These are phyloP conservation scores for Amblyteles armatorius DNA, from an alignment of 2,888 invertebrate genomes.

Conservation along the genomic window DNA sequence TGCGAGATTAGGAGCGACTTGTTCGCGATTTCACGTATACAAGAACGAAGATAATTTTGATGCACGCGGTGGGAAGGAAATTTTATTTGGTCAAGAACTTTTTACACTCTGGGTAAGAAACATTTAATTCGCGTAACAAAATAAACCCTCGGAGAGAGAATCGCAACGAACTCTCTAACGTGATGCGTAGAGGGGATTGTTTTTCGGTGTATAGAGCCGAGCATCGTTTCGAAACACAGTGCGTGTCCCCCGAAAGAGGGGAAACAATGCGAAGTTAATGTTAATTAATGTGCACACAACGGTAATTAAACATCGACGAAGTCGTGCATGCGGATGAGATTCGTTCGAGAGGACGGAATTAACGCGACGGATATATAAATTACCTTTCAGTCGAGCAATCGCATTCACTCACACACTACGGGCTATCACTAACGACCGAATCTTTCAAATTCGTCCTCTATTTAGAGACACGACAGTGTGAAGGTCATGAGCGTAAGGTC, in stretches of 20 bases:
- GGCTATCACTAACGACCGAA: constrained; percentile 29
- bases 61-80: not conserved
- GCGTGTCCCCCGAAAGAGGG: constrained; percentile 5
- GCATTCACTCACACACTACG: constrained; percentile 18
- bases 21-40: too few relatives aligned
- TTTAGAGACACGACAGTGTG: constrained; percentile 69
- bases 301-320: not conserved
- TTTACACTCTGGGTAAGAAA: not conserved
- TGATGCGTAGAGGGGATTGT: not conserved
- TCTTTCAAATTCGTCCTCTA: constrained; percentile 80
- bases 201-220: not conserved
- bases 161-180: not conserved
- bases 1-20: not conserved
- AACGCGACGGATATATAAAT: constrained; percentile 13
- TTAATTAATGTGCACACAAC: not conserved
- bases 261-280: constrained; percentile 3
- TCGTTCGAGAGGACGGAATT: not conserved
- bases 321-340: not conserved
- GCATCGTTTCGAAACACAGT: not conserved
- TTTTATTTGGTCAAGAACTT: not conserved
- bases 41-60: too few relatives aligned
- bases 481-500: constrained; percentile 75
- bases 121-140: not conserved
- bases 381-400: constrained; percentile 23
- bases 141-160: not conserved